These are phyloP conservation scores for Microctonus aethiopoides DNA, from an alignment of 2,888 invertebrate genomes.

Conservation along the genomic window DNA sequence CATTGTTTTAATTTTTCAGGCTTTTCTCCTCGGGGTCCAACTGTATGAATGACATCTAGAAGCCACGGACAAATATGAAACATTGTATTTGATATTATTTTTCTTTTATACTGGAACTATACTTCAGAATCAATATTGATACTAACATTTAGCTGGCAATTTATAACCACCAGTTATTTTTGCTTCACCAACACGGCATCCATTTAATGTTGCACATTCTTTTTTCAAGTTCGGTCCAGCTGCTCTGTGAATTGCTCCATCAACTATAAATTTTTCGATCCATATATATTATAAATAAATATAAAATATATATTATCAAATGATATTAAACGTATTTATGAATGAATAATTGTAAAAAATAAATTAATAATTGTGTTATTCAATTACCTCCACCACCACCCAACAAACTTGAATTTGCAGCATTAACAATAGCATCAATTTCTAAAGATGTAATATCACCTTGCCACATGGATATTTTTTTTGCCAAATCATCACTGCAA, in stretches of 20 bases:
- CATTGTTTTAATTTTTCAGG: slow-evolving; percentile 74
- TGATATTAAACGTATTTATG: too few species aligned
- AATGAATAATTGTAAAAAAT: too few species aligned
- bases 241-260: slow-evolving; percentile 88
- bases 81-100: not conserved
- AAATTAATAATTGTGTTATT: not conserved
- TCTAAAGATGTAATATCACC: slow-evolving; percentile 88
- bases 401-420: slow-evolving; percentile 80
- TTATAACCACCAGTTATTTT: slow-evolving; percentile 85
- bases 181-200: slow-evolving; percentile 85
- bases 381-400: slow-evolving; percentile 83
- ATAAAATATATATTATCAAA: too few species aligned
- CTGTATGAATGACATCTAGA: slow-evolving; percentile 89
- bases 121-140: not conserved
- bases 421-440: slow-evolving; percentile 91
- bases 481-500: slow-evolving; percentile 63
- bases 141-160: slow-evolving; percentile 86
- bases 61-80: slow-evolving; percentile 51
- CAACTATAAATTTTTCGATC: slow-evolving; percentile 75
- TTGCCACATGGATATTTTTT: slow-evolving; percentile 76
- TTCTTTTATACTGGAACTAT: too few species aligned
- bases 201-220: slow-evolving; percentile 79
- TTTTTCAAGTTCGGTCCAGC: slow-evolving; percentile 78
- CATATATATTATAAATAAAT: too few species aligned
- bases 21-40: slow-evolving; percentile 84